phyloP scores from a whole-genome alignment of 2,113 vertebrate species.

The Neoarius graeffei region DNA sequence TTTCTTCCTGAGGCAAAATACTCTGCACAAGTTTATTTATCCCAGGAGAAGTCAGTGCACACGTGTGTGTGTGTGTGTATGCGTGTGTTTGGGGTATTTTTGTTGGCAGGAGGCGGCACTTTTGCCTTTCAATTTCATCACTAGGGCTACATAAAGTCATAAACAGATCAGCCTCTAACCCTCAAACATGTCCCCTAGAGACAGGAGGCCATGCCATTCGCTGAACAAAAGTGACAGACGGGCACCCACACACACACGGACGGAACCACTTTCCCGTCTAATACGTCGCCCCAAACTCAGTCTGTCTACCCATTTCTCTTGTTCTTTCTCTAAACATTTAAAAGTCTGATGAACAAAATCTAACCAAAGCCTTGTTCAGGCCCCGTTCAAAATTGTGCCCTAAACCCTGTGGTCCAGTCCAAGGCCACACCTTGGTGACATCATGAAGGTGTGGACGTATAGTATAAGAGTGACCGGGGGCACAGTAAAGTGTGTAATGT shows the following conservation, averaged over 20 bases:
- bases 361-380: neutral
- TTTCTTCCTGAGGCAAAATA: constrained; percentile 63
- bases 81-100: neutral
- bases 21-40: constrained; percentile 73
- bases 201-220: neutral
- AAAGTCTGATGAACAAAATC: neutral
- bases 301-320: neutral
- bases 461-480: neutral
- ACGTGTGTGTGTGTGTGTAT: neutral
- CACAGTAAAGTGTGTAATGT: neutral
- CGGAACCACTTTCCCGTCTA: neutral
- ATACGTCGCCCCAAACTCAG: neutral
- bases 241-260: neutral
- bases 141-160: neutral
- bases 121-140: constrained; percentile 4
- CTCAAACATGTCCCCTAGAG: neutral
- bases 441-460: neutral
- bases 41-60: constrained; percentile 49
- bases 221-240: neutral
- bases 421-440: neutral
- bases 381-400: neutral
- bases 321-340: neutral
- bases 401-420: neutral
- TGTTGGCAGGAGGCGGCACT: neutral
- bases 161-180: neutral